Conservation (phyloP, 2,113 vertebrate genomes). For the Porphyrio hochstetteri region DNA sequence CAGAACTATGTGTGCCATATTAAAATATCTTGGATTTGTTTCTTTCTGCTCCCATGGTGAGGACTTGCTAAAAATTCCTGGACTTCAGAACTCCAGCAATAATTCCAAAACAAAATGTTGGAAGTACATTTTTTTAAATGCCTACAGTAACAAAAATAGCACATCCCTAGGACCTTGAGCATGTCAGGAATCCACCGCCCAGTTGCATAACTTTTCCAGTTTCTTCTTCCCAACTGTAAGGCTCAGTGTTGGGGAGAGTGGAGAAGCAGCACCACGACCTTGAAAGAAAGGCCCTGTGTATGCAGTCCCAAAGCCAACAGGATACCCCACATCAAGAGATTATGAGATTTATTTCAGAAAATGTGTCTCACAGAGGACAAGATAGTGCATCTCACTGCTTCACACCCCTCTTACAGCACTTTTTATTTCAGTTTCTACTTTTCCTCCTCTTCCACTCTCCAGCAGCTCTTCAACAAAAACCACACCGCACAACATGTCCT, state of each 20-base stretch:
- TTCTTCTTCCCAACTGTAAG: slow-evolving; percentile 2
- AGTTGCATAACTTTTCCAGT: slow-evolving; percentile 28
- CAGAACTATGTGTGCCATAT: slow-evolving; percentile 30
- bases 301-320: background rate
- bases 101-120: slow-evolving; percentile 65
- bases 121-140: slow-evolving; percentile 62
- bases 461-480: background rate
- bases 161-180: slow-evolving; percentile 25
- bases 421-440: background rate
- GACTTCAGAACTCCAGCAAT: slow-evolving; percentile 60
- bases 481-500: background rate
- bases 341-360: background rate
- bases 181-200: slow-evolving; percentile 50
- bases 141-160: slow-evolving; percentile 61
- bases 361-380: background rate
- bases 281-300: background rate
- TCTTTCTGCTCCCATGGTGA: slow-evolving; percentile 62
- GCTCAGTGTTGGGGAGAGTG: background rate
- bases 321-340: background rate
- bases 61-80: slow-evolving; percentile 65
- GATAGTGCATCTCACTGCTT: background rate
- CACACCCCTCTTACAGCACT: background rate
- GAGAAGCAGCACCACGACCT: background rate
- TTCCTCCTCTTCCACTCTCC: background rate
- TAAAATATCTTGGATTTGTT: slow-evolving; percentile 54